Evolutionary conservation across 2,113 vertebrate species (phyloP), one percentile per base, ranked within the genome.

Genomic region (Pituophis catenifer): DNA sequence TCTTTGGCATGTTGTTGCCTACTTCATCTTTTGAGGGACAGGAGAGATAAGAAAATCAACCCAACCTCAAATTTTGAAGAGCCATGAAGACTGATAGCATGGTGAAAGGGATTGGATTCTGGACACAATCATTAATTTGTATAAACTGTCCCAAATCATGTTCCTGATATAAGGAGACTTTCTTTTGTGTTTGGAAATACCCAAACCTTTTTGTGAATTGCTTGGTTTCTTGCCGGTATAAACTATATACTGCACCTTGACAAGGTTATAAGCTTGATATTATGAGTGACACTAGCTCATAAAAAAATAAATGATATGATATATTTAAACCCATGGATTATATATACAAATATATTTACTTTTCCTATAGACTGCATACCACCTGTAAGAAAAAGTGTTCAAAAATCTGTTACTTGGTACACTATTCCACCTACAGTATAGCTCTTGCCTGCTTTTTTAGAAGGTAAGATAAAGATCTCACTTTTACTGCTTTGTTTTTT

Each of bases 351-450:
- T 98, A 96, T 98, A 96, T 98, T 98, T 98, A 97, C 97, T 98
- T 98, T 98, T 95, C 98, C 98, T 98, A 91, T 98, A 98, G 97
- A 98, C 97, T 97, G 96, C 94, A 95, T 97, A 95, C 97, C 98
- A 97, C 88, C 98, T 96, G 98, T 98, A 98, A 98, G 97, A 97
- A 98, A 98, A 96, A 98, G 97, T 97, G 98, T 98, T 97, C 96
- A 98, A 98, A 98, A 98, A 93, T 98, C 98, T 98, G 98, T 98
- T 96, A 98, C 98, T 98, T 98, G 98, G 98, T 98, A 97, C 97
- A 98, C 98, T 98, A 97, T 98, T 91, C 98, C 98, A 98, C 98
- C 98, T 97, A 97, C 98, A 98, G 98, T 97, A 97, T 98, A 98
- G 97, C 97, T 98, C 97, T 98, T 98, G 97, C 97, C 98, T 98